Evolutionary conservation across 2,797 vertebrate genomes (phyloP), one percentile per base, ranked within the genome.

Genomic region (Sorex maritimensis): DNA sequence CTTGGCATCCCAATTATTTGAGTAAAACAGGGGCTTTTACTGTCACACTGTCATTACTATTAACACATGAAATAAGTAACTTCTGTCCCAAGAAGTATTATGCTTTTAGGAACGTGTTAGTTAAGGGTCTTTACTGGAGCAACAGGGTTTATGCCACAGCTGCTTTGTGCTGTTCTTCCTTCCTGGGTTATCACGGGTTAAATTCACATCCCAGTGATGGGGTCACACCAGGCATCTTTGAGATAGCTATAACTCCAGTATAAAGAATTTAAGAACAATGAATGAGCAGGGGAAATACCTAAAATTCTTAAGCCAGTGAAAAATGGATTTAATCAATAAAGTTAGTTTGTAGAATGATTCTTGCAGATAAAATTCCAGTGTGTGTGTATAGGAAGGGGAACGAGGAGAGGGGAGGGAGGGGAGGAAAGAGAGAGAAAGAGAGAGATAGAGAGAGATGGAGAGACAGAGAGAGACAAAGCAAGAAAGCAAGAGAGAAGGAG

Each of bases 91-190:
- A 23, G 4, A 87, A 87, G 46, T 13, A 52, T 49, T 72, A 3
- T 65, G 34, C 55, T 71, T 83, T 95, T 81, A 88, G 19, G 14
- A 26, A 82, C 74, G 61, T 81, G 6, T 92, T 73, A 71, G 24
- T 4, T 52, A 1, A 24, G 1, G 24, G 5, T 12, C 6, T 93
- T 0, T 34, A 14, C 11, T 38, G n/a, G 5, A 80, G 8, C 17
- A 15, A 1, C 46, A 19, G 17, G 41, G 13, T 58, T 44, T 67
- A 38, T 0, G 5, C 0, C 23, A 34, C 6, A 2, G 72, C 2
- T 67, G 6, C 7, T 2, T 80, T 75, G 1, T 12, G 11, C 34
- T 34, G 21, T 3, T 9, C 28, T 15, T 55, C 1, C 58, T 87
- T 86, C 14, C 71, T 38, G 17, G 2, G 26, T 58, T 58, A 19